These are phyloP conservation scores for Drosophila mulleri DNA, from an alignment of 2,888 invertebrate genomes.

Conservation along the genomic window DNA sequence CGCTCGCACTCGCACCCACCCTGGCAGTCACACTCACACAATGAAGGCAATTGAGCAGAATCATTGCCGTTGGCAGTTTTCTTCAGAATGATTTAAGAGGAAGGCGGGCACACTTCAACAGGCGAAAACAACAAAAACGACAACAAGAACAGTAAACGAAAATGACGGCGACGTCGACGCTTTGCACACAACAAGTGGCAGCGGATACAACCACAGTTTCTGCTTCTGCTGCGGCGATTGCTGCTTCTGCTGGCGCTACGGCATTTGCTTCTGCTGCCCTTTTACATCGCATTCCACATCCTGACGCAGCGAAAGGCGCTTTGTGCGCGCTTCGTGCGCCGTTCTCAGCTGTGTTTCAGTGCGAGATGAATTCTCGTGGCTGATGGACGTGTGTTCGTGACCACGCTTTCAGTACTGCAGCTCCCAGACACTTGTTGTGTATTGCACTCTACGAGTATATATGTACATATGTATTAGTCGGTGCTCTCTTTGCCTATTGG, in stretches of 20 bases:
- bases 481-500: slow-evolving; percentile 14
- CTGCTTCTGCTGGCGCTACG: slow-evolving; percentile 3
- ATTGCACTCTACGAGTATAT: slow-evolving; percentile 52
- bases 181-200: slow-evolving; percentile 69
- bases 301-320: slow-evolving; percentile 59
- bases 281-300: slow-evolving; percentile 60
- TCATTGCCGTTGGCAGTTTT: slow-evolving; percentile 76
- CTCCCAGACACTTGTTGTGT: slow-evolving; percentile 67
- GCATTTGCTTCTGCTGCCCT: slow-evolving; percentile 38
- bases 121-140: slow-evolving; percentile 40
- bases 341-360: slow-evolving; percentile 80
- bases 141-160: slow-evolving; percentile 11
- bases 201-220: slow-evolving; percentile 43
- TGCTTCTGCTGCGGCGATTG: slow-evolving; percentile 9
- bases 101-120: slow-evolving; percentile 57
- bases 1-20: background rate
- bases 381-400: slow-evolving; percentile 84
- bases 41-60: slow-evolving; percentile 80
- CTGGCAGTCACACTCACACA: slow-evolving; percentile 39
- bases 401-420: slow-evolving; percentile 58
- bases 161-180: slow-evolving; percentile 11
- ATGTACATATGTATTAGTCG: no score
- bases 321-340: slow-evolving; percentile 74
- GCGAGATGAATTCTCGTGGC: slow-evolving; percentile 86
- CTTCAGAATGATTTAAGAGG: slow-evolving; percentile 44